These are phyloP conservation scores for Aurelia sp. DNA, from an alignment of 30 jellyfish, hydroid and myxozoan genomes.

Conservation along the genomic window DNA sequence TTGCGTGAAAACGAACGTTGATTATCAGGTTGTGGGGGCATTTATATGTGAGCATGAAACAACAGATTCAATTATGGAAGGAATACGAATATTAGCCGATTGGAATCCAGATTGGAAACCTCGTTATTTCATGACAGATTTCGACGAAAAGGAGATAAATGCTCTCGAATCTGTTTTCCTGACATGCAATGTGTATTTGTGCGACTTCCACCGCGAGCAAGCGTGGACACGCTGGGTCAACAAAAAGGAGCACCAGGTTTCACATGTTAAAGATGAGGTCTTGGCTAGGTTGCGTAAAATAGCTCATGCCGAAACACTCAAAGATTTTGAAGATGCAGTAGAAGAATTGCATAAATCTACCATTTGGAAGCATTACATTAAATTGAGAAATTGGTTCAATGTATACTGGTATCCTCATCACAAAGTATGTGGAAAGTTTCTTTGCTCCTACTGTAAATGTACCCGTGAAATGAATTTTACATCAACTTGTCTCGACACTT, in stretches of 20 bases:
- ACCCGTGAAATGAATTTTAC: no score
- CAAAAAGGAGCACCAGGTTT: slow-evolving; percentile 6
- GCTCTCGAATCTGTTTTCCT: not conserved
- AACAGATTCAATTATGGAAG: no score
- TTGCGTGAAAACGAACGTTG: slow-evolving; percentile 38
- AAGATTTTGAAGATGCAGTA: slow-evolving; percentile 25
- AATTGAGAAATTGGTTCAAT: not conserved
- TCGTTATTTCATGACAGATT: no score
- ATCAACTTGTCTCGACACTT: no score
- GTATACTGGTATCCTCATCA: slow-evolving; percentile 42
- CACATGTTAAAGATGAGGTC: slow-evolving; percentile 28
- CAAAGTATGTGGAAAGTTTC: slow-evolving; percentile 5
- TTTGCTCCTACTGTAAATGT: no score
- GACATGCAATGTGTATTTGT: not conserved
- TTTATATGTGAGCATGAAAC: not conserved
- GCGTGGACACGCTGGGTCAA: not conserved
- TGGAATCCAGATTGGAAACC: no score
- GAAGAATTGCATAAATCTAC: slow-evolving; percentile 13
- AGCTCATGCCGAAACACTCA: slow-evolving; percentile 13
- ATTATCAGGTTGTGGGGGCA: slow-evolving; percentile 51
- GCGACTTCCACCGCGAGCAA: no score
- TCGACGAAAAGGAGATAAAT: no score
- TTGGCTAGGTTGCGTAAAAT: slow-evolving; percentile 6
- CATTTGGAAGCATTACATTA: not conserved
- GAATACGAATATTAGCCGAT: no score